A percentile compares a stretch with the other conserved stretches of the same genome.
Conservation (phyloP, 2,797 vertebrate species). For the Siniperca undulata region DNA sequence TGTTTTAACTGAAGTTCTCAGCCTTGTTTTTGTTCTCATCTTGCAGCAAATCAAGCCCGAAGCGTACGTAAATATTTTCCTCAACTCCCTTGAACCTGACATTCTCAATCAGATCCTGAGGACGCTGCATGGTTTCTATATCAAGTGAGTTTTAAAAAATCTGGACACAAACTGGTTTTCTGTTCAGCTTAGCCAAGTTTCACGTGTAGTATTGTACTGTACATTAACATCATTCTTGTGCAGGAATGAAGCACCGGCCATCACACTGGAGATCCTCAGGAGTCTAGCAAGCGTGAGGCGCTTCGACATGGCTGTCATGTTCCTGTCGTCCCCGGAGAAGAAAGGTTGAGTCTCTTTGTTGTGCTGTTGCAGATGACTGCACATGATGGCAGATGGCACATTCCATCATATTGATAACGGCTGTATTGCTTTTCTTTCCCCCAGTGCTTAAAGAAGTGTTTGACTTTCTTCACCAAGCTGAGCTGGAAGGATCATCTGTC, state of each 20-base stretch:
- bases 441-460: constrained; percentile 91
- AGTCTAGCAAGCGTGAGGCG: constrained; percentile 90
- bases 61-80: constrained; percentile 88
- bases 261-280: constrained; percentile 89
- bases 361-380: no score
- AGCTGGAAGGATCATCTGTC: constrained; percentile 81
- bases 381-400: no score
- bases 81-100: constrained; percentile 94
- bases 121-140: constrained; percentile 90
- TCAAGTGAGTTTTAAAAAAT: constrained; percentile 85
- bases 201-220: accelerated
- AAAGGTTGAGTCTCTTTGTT: constrained; percentile 81
- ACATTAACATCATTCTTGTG: constrained; percentile 28
- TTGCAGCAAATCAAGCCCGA: constrained; percentile 94
- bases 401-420: background rate
- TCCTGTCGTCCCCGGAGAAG: constrained; percentile 93
- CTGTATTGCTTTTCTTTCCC: background rate
- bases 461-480: constrained; percentile 85
- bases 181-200: background rate
- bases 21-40: constrained; percentile 33
- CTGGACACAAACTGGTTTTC: background rate
- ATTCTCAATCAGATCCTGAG: constrained; percentile 92
- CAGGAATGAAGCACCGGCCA: constrained; percentile 88
- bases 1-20: constrained; percentile 3
- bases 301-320: constrained; percentile 98